A percentile compares a stretch with the other conserved stretches of the same genome.
Conservation (phyloP, 2,113 vertebrate species). For the Condylura cristata region DNA sequence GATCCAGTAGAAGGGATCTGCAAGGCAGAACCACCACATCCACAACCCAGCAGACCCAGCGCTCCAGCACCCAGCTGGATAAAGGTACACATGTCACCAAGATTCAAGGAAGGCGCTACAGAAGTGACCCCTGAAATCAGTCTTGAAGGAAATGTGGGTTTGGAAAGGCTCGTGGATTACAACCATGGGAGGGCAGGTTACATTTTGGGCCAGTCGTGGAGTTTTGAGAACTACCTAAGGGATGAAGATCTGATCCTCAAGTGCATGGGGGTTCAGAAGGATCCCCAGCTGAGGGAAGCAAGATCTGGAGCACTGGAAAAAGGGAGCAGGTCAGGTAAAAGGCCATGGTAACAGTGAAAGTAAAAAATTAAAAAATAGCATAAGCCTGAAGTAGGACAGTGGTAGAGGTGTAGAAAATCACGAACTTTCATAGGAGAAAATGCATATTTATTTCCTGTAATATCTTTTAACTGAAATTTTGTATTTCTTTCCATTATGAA, state of each 20-base stretch:
- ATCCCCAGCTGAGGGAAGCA: too few relatives aligned
- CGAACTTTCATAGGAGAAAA: neutral
- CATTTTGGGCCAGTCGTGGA: too few relatives aligned
- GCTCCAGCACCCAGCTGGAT: neutral
- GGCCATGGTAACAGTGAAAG: neutral
- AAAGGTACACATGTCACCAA: neutral
- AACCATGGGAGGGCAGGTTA: neutral
- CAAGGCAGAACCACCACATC: constrained; percentile 25
- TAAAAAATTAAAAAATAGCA: neutral
- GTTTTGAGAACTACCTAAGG: neutral
- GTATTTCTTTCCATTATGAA: neutral
- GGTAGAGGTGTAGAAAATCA: neutral
- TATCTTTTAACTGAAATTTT: neutral
- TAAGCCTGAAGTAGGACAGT: neutral
- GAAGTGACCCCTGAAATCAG: neutral
- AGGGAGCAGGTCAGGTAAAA: neutral
- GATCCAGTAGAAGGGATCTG: constrained; percentile 81
- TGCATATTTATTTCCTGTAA: neutral
- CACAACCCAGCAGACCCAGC: too few relatives aligned
- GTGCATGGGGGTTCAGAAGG: fast-evolving
- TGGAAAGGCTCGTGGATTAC: neutral
- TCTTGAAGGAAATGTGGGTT: neutral
- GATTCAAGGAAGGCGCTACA: neutral
- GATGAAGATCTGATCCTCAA: neutral
- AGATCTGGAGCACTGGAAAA: neutral